Conservation (phyloP, 1,140 invertebrate genomes). For the Drosophila rhopaloa region DNA sequence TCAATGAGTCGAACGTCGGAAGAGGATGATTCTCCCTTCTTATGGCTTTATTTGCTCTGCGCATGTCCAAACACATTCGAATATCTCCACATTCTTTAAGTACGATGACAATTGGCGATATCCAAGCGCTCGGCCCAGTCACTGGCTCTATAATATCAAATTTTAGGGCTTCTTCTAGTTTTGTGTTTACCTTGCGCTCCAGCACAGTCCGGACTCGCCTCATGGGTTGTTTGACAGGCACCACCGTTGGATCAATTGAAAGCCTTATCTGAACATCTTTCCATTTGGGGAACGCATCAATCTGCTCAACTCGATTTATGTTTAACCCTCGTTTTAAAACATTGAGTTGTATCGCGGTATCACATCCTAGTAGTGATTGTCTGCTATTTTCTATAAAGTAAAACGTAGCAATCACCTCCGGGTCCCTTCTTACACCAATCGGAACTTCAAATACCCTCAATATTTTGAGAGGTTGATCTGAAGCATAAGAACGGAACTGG, state of each 20-base stretch:
- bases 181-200: slow-evolving; percentile 20
- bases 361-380: not conserved
- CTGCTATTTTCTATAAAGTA: no score
- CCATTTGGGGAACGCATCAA: slow-evolving; percentile 16
- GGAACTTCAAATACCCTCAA: no score
- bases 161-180: slow-evolving; percentile 13
- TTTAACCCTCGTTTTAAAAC: not conserved
- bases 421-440: no score
- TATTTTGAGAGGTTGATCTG: no score
- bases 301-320: not conserved
- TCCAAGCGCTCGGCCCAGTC: slow-evolving; percentile 19
- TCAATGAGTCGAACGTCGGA: slow-evolving; percentile 11
- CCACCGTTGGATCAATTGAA: slow-evolving; percentile 15
- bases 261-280: slow-evolving; percentile 6
- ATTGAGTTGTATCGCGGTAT: not conserved
- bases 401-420: no score
- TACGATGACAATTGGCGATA: slow-evolving; percentile 17
- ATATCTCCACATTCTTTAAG: slow-evolving; percentile 20
- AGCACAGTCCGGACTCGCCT: slow-evolving; percentile 10
- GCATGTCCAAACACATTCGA: slow-evolving; percentile 23
- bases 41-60: slow-evolving; percentile 18
- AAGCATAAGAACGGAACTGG: no score
- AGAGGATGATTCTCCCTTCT: slow-evolving; percentile 5
- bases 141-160: slow-evolving; percentile 26
- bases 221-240: slow-evolving; percentile 19